These are phyloP conservation scores for Lordiphosa stackelbergi DNA, from an alignment of 1,140 invertebrate species.

Conservation along the genomic window DNA sequence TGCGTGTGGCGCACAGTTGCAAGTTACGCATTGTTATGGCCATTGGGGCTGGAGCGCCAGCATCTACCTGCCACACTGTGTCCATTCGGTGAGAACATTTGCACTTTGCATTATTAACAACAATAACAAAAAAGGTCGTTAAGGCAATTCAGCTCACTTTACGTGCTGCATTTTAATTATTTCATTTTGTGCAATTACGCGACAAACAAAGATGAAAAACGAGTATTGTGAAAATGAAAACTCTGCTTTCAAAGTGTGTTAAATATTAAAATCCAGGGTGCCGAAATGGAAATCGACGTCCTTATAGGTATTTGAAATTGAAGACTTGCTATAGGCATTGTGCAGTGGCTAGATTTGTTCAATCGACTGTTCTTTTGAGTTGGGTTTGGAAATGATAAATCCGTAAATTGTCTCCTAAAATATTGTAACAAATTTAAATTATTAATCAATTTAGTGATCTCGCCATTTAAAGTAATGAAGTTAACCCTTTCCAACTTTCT, in stretches of 20 bases:
- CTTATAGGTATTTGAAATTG: no score
- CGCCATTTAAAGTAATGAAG: no score
- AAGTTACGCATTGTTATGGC: conserved; percentile 26
- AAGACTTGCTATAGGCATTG: no score
- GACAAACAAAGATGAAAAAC: conserved; percentile 4
- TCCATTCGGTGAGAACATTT: conserved; percentile 43
- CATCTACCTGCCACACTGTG: conserved; percentile 20
- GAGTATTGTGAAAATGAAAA: not conserved
- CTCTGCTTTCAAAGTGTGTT: no score
- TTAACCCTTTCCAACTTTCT: no score
- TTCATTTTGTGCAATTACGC: conserved; percentile 63
- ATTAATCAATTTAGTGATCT: no score
- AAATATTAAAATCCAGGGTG: not conserved
- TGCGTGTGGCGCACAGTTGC: conserved; percentile 41
- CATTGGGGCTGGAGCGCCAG: conserved; percentile 13
- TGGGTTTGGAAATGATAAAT: no score
- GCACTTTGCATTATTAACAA: conserved; percentile 68
- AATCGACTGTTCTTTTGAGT: no score
- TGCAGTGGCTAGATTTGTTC: no score
- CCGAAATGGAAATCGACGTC: no score
- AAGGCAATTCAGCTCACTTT: conserved; percentile 68
- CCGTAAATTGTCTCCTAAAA: no score
- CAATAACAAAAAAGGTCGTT: conserved; percentile 49
- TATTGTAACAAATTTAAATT: no score
- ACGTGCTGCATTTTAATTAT: conserved; percentile 61